phyloP scores from a whole-genome alignment of 2,113 vertebrate species.

The Clarias batrachus region DNA sequence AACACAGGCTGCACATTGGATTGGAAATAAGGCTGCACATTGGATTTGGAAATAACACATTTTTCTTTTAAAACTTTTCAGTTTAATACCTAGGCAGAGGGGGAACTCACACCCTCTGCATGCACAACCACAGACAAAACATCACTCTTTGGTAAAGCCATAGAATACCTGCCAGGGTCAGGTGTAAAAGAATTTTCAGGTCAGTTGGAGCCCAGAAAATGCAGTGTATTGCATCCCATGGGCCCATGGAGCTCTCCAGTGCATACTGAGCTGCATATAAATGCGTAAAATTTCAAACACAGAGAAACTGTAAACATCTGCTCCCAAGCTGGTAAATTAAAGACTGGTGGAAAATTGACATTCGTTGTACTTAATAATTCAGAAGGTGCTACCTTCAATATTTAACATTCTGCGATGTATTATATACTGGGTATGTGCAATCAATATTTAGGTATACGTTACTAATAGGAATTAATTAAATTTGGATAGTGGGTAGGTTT shows the following conservation, averaged over 20 bases:
- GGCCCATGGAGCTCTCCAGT: slow-evolving; percentile 32
- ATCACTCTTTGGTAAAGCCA: background rate
- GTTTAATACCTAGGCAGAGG: background rate
- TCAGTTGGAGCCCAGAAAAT: slow-evolving; percentile 36
- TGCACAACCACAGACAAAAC: slow-evolving; percentile 8
- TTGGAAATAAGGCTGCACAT: background rate
- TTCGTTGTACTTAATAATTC: slow-evolving; percentile 36
- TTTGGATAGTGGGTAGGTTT: background rate
- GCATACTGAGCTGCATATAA: slow-evolving; percentile 39
- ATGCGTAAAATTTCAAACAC: slow-evolving; percentile 42
- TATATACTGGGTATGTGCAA: slow-evolving; percentile 33
- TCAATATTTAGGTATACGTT: slow-evolving; percentile 19
- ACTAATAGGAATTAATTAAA: background rate
- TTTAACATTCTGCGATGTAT: slow-evolving; percentile 43
- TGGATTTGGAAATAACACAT: slow-evolving; percentile 12
- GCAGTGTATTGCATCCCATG: slow-evolving; percentile 9
- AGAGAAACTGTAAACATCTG: background rate
- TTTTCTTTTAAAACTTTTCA: background rate
- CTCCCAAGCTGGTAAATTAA: slow-evolving; percentile 15
- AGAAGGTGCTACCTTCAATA: slow-evolving; percentile 38
- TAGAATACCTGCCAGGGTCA: slow-evolving; percentile 29
- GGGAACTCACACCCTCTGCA: background rate
- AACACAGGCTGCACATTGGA: background rate
- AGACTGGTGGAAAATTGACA: slow-evolving; percentile 25
- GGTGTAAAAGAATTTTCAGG: slow-evolving; percentile 35